Conservation (phyloP, 92 coral and sea anemone species). For the Isaurus tuberculatus region DNA sequence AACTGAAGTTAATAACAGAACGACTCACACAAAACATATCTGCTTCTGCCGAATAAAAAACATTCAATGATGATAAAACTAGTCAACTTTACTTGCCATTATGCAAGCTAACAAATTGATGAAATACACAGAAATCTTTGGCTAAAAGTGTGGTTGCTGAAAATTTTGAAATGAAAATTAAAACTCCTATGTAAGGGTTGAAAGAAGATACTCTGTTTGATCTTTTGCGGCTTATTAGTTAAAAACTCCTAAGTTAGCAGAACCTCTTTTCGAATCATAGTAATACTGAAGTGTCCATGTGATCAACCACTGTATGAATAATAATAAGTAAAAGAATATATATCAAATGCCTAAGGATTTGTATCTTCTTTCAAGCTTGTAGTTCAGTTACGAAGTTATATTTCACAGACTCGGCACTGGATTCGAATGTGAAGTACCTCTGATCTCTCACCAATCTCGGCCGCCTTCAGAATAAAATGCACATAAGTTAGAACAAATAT, state of each 20-base stretch:
- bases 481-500: constrained; percentile 39
- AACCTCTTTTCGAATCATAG: not conserved
- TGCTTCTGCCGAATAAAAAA: not conserved
- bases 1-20: not conserved
- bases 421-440: constrained; percentile 43
- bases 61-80: constrained; percentile 1
- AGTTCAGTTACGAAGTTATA: constrained; percentile 43
- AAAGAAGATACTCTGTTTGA: constrained; percentile 14
- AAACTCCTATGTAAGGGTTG: not conserved
- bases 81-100: not conserved
- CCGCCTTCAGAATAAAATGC: constrained; percentile 50
- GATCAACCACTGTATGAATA: constrained; percentile 14
- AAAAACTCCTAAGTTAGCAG: not conserved
- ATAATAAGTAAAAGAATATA: not conserved
- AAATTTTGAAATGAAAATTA: not conserved
- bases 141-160: not conserved
- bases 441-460: constrained; percentile 49
- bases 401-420: constrained; percentile 42
- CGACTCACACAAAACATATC: not conserved
- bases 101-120: not conserved
- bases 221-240: not conserved
- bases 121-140: not conserved
- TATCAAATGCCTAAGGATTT: constrained; percentile 42
- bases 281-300: not conserved
- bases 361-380: constrained; percentile 36